A percentile compares a stretch with the other conserved stretches of the same genome.
These are phyloP conservation scores for Thunnus maccoyii DNA, from an alignment of 2,113 vertebrate species.

Conservation along the genomic window DNA sequence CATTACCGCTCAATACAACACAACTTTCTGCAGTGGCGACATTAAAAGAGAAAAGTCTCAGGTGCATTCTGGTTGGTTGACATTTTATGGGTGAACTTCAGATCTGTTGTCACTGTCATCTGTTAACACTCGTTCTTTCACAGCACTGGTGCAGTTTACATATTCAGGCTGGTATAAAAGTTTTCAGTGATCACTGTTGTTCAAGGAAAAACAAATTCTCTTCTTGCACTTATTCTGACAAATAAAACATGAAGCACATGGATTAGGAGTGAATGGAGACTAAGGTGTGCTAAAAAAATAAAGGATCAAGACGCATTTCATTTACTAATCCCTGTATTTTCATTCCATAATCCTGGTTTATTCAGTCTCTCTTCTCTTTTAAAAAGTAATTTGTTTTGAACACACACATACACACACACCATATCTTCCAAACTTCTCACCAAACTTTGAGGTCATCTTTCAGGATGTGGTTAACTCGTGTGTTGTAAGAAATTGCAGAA, in stretches of 20 bases:
- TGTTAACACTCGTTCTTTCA: too few relatives aligned
- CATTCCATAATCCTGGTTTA: conserved; percentile 9
- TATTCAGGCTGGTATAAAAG: background rate
- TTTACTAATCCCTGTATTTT: conserved; percentile 34
- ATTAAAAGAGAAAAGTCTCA: background rate
- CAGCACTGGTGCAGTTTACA: background rate
- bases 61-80: background rate
- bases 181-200: background rate
- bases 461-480: conserved; percentile 41
- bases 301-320: conserved; percentile 12
- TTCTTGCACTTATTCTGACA: background rate
- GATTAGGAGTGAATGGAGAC: background rate
- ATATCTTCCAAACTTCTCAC: too few relatives aligned
- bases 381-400: conserved; percentile 22
- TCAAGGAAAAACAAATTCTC: background rate
- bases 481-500: background rate
- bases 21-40: too few relatives aligned
- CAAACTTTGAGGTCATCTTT: background rate
- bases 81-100: background rate
- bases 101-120: background rate
- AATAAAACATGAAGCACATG: background rate
- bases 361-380: background rate
- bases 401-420: too few relatives aligned
- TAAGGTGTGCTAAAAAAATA: background rate
- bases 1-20: too few relatives aligned